These are phyloP conservation scores for Sapajus apella DNA, from an alignment of 2,113 vertebrate species.

Conservation along the genomic window DNA sequence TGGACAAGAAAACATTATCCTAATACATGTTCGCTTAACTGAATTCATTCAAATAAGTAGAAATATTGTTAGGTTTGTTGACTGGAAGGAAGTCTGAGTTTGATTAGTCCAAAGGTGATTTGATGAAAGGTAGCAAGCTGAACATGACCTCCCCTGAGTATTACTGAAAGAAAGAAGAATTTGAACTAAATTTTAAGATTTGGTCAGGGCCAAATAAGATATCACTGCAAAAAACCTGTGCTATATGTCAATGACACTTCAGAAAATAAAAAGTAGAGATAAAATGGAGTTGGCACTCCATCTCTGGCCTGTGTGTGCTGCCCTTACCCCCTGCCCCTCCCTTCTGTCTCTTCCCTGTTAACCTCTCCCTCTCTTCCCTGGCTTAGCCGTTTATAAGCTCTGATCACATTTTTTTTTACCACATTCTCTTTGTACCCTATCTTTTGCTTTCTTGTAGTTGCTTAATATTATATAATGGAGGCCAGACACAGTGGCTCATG, in stretches of 20 bases:
- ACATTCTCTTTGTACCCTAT: neutral
- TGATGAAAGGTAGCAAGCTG: neutral
- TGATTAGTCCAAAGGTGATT: neutral
- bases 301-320: neutral
- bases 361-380: neutral
- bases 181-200: slow-evolving; percentile 12
- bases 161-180: neutral
- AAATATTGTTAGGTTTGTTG: slow-evolving; percentile 16
- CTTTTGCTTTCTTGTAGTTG: neutral
- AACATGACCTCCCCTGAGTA: neutral
- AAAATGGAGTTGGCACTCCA: neutral
- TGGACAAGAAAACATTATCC: neutral
- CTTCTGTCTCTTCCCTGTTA: neutral
- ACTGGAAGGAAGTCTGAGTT: neutral
- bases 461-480: neutral
- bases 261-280: neutral
- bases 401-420: neutral
- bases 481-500: too few relatives aligned
- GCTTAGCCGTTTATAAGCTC: neutral
- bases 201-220: neutral
- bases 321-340: too few relatives aligned
- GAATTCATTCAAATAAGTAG: neutral
- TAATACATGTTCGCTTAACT: neutral
- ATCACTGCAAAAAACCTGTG: neutral
- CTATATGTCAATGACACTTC: neutral